phyloP scores from a whole-genome alignment of 2,113 vertebrate genomes.

The Elachura formosa region DNA sequence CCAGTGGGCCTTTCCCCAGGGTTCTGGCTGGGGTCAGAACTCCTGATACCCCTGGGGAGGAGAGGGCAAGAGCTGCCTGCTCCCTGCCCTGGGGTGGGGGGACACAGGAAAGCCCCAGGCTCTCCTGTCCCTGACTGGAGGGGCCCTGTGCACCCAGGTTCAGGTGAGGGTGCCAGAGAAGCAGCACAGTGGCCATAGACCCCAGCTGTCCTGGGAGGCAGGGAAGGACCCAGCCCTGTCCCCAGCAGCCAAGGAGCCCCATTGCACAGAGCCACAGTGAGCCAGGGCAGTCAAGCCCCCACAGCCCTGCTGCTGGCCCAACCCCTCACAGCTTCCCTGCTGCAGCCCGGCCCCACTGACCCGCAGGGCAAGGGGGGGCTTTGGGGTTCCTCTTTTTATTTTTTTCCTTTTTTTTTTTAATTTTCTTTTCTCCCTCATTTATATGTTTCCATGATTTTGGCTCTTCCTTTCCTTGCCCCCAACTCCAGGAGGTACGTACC shows the following conservation, averaged over 20 bases:
- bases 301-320: fast-evolving
- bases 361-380: constrained; percentile 30
- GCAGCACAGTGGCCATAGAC: neutral
- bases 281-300: neutral
- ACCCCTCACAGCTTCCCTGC: neutral
- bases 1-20: neutral
- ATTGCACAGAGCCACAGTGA: constrained; percentile 13
- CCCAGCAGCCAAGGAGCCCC: neutral
- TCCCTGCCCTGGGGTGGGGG: neutral
- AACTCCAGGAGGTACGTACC: constrained; percentile 98
- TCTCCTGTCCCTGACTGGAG: neutral
- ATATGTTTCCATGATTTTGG: constrained; percentile 94
- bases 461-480: constrained; percentile 90
- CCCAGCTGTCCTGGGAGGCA: neutral
- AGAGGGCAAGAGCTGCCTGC: neutral
- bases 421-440: constrained; percentile 94
- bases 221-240: neutral
- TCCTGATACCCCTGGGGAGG: neutral
- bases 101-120: neutral
- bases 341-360: neutral
- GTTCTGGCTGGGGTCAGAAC: neutral
- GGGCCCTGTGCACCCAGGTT: neutral
- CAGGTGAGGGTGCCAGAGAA: neutral
- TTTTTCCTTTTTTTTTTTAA: constrained; percentile 76
- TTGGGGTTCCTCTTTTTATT: constrained; percentile 9